Evolutionary conservation across 2,888 invertebrate species (phyloP).

Genomic region (Yponomeuta plumbellus): DNA sequence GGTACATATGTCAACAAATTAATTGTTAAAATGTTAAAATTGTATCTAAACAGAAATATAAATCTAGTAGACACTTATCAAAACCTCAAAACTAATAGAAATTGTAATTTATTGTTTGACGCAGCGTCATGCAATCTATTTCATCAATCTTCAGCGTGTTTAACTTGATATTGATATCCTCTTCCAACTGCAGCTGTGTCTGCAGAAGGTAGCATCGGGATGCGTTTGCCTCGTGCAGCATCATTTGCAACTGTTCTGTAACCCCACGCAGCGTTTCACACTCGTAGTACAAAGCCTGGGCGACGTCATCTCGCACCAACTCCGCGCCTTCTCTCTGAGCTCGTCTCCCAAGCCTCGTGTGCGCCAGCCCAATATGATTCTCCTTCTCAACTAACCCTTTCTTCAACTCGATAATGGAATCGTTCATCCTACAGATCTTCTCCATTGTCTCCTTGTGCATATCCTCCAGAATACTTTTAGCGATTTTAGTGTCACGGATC

Average conservation of each 20-base stretch:
- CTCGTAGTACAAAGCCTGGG: conserved; percentile 83
- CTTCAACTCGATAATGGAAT: conserved; percentile 84
- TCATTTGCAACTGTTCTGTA: conserved; percentile 80
- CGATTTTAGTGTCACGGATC: conserved; percentile 85
- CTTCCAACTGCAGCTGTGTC: conserved; percentile 91
- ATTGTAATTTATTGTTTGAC: conserved; percentile 85
- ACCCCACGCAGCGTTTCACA: conserved; percentile 82
- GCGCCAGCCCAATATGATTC: conserved; percentile 86
- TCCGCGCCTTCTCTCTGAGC: conserved; percentile 88
- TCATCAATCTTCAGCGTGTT: conserved; percentile 95
- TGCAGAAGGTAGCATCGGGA: conserved; percentile 89
- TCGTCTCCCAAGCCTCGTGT: conserved; percentile 88
- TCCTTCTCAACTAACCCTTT: conserved; percentile 90
- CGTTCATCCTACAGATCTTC: conserved; percentile 85
- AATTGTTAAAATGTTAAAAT: no score
- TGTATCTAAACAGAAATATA: no score
- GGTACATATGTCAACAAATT: no score
- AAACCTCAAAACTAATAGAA: conserved; percentile 71
- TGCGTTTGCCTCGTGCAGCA: conserved; percentile 83
- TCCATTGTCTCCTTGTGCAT: conserved; percentile 85
- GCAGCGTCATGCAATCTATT: conserved; percentile 90
- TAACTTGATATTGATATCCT: conserved; percentile 93
- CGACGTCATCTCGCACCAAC: conserved; percentile 88
- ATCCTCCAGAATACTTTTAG: conserved; percentile 87
- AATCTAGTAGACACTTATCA: not conserved